Percentiles rank a stretch among this genome's conserved stretches.
Conservation (phyloP, 2,797 vertebrate genomes). For the Thalassophryne amazonica region DNA sequence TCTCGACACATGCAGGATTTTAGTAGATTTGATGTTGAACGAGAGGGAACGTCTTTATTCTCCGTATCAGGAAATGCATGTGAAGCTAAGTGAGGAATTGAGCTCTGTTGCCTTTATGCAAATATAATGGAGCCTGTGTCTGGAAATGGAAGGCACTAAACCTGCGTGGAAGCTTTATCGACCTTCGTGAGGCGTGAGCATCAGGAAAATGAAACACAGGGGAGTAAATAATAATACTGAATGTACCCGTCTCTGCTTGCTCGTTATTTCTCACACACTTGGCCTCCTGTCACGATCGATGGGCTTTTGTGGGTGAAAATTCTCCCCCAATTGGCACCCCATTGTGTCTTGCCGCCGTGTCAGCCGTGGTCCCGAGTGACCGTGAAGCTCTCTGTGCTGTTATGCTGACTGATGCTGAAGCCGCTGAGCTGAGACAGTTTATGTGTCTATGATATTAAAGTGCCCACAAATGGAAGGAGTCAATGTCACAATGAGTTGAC, state of each 20-base stretch:
- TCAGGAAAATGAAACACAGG: slow-evolving; percentile 25
- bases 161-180: not conserved
- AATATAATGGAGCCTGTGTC: too few relatives aligned
- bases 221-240: slow-evolving; percentile 18
- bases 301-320: slow-evolving; percentile 22
- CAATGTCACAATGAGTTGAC: slow-evolving; percentile 27
- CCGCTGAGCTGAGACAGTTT: slow-evolving; percentile 32
- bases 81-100: too few relatives aligned
- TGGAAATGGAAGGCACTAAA: slow-evolving; percentile 11
- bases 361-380: slow-evolving; percentile 41
- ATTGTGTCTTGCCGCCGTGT: slow-evolving; percentile 34
- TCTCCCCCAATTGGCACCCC: slow-evolving; percentile 23
- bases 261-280: slow-evolving; percentile 1
- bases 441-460: slow-evolving; percentile 33
- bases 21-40: too few relatives aligned
- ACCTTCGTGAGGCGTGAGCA: slow-evolving; percentile 23
- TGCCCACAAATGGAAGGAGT: slow-evolving; percentile 29
- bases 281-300: slow-evolving; percentile 38
- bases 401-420: slow-evolving; percentile 57
- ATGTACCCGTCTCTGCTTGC: slow-evolving; percentile 4
- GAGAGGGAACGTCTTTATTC: too few relatives aligned
- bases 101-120: too few relatives aligned
- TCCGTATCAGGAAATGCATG: too few relatives aligned
- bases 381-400: slow-evolving; percentile 22
- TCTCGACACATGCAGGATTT: too few relatives aligned